Percentiles rank a stretch among this genome's conserved stretches.
These are phyloP conservation scores for Schlechtendalia chinensis DNA, from an alignment of 1,140 invertebrate genomes.

Conservation along the genomic window DNA sequence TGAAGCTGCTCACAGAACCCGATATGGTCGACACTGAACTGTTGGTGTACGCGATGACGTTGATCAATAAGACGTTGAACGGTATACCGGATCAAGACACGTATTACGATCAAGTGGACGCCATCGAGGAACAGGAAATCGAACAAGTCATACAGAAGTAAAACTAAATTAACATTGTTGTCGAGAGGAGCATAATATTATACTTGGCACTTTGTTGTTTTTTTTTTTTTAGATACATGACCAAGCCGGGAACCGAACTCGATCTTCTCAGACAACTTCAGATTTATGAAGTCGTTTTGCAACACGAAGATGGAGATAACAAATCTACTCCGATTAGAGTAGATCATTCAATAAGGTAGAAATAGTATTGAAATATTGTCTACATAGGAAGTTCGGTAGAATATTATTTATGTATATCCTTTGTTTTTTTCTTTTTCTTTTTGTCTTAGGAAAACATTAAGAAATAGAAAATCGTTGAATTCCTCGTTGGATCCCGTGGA, in stretches of 20 bases:
- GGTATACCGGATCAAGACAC: constrained; percentile 95
- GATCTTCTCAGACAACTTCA: constrained; percentile 92
- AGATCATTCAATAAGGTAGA: constrained; percentile 73
- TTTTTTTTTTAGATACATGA: constrained; percentile 70
- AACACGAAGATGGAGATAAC: constrained; percentile 83
- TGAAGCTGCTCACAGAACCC: constrained; percentile 89
- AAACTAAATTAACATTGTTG: constrained; percentile 15
- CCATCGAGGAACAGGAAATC: constrained; percentile 93
- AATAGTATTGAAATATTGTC: not conserved
- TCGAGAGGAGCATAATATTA: too few species aligned
- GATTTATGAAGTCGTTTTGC: constrained; percentile 90
- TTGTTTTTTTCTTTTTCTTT: not conserved
- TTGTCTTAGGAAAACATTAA: constrained; percentile 67
- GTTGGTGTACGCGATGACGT: constrained; percentile 91
- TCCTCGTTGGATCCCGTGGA: constrained; percentile 62
- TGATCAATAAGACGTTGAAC: constrained; percentile 95
- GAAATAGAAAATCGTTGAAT: constrained; percentile 66
- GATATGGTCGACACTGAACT: constrained; percentile 94
- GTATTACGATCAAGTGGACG: constrained; percentile 97
- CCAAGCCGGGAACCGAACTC: constrained; percentile 87
- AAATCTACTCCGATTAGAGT: constrained; percentile 68
- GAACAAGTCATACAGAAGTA: constrained; percentile 81
- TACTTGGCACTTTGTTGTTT: too few species aligned
- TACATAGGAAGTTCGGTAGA: not conserved
- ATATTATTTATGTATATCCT: not conserved